Conservation (phyloP, 2,113 vertebrate genomes). For the Ciconia maguari region DNA sequence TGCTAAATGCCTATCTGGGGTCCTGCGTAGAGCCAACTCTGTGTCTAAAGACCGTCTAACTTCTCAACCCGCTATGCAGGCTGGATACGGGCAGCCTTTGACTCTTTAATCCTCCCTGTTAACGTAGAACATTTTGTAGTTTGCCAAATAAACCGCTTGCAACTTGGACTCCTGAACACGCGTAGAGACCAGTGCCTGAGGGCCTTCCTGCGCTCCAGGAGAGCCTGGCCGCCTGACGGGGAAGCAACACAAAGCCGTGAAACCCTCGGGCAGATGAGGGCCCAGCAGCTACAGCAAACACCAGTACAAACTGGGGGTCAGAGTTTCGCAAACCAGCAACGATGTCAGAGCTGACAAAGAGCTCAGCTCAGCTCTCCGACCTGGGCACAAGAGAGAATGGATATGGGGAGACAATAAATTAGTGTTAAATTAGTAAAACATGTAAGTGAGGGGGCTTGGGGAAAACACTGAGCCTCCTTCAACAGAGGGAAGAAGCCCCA, state of each 20-base stretch:
- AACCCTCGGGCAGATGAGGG: not conserved
- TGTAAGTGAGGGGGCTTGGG: not conserved
- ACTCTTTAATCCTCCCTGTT: not conserved
- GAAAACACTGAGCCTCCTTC: not conserved
- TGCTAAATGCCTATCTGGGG: not conserved
- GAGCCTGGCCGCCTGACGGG: too few species aligned
- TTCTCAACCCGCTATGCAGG: not conserved
- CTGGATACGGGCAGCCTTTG: not conserved
- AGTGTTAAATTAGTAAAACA: not conserved
- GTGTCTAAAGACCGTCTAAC: not conserved
- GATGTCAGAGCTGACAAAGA: not conserved
- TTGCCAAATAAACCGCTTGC: not conserved
- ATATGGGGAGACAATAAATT: not conserved
- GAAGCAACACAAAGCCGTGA: not conserved
- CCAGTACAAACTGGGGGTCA: not conserved
- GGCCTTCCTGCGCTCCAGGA: not conserved
- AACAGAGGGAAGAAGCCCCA: not conserved
- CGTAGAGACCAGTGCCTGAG: fast-evolving
- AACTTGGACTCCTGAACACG: fast-evolving
- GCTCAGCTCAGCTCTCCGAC: not conserved
- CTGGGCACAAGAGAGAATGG: not conserved
- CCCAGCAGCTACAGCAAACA: not conserved
- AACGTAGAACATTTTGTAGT: fast-evolving
- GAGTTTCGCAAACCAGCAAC: not conserved
- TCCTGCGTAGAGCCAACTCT: not conserved